A percentile compares a stretch with the other conserved stretches of the same genome.
phyloP scores from a whole-genome alignment of 2,888 invertebrate genomes.

The Apodemia zela region DNA sequence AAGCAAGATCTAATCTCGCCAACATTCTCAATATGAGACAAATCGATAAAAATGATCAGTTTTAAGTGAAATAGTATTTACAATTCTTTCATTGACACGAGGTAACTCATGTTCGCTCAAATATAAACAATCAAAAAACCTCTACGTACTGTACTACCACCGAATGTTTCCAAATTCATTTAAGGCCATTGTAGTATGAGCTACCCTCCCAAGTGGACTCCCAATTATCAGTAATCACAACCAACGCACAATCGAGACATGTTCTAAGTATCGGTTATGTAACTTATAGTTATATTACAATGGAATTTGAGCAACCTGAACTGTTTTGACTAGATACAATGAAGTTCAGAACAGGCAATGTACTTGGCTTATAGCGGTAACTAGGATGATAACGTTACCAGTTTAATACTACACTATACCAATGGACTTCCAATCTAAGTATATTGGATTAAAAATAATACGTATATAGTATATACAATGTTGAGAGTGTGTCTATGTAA shows the following conservation, averaged over 20 bases:
- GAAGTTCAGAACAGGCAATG: background rate
- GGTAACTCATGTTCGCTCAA: background rate
- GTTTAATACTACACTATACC: background rate
- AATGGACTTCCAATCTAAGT: background rate
- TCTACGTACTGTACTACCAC: background rate
- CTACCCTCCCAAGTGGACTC: background rate
- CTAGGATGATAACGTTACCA: background rate
- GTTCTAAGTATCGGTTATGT: conserved; percentile 9
- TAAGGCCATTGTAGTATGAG: background rate
- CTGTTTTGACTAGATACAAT: conserved; percentile 7
- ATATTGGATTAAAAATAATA: too few relatives aligned
- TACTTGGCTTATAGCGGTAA: background rate
- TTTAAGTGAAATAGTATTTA: conserved; percentile 3
- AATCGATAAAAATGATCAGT: background rate
- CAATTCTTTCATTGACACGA: background rate
- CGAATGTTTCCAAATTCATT: background rate
- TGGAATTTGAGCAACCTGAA: conserved; percentile 7
- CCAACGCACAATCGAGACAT: conserved; percentile 7
- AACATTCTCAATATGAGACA: conserved; percentile 13
- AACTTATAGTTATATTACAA: background rate
- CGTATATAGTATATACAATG: too few relatives aligned
- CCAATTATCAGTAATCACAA: conserved; percentile 7
- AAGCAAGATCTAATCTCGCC: conserved; percentile 11
- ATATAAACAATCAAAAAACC: background rate
- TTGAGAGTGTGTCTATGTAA: too few relatives aligned